Evolutionary conservation across 2,888 invertebrate genomes (phyloP).

Genomic region (Morpho deidamia): DNA sequence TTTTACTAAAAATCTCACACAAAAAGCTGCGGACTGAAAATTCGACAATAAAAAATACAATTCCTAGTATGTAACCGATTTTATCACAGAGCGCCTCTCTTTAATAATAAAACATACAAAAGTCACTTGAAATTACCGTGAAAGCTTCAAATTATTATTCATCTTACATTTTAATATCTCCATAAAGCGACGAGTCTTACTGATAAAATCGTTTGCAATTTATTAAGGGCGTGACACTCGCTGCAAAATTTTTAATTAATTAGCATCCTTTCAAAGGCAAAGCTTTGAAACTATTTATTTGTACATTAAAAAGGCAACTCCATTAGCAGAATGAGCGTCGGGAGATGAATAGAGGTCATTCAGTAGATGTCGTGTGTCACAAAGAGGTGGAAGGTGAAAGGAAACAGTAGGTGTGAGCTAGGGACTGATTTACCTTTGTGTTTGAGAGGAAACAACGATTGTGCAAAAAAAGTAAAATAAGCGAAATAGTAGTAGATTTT

Average conservation of each 20-base stretch:
- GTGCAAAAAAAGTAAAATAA: constrained; percentile 16
- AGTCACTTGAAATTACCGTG: background rate
- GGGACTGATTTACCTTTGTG: constrained; percentile 22
- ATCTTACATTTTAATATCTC: constrained; percentile 9
- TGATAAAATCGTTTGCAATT: constrained; percentile 23
- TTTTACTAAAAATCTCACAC: no score
- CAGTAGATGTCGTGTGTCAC: constrained; percentile 56
- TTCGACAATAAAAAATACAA: no score
- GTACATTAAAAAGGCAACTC: constrained; percentile 67
- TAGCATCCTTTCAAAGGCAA: constrained; percentile 42
- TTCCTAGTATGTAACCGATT: no score
- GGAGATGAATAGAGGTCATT: constrained; percentile 65
- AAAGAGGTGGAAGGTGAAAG: constrained; percentile 38
- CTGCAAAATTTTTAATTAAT: constrained; percentile 50
- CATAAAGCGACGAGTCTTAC: constrained; percentile 7
- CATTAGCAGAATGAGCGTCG: constrained; percentile 69
- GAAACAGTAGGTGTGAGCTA: constrained; percentile 28
- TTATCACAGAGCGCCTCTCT: no score
- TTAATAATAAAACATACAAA: no score
- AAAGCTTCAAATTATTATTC: constrained; percentile 2
- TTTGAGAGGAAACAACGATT: constrained; percentile 19
- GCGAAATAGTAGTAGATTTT: no score
- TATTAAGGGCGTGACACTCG: constrained; percentile 2
- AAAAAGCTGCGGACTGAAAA: no score
- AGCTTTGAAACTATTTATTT: constrained; percentile 58